A percentile compares a stretch with the other conserved stretches of the same genome.
These are phyloP conservation scores for Parazoanthus swiftii DNA, from an alignment of 92 coral and sea anemone species.

Conservation along the genomic window DNA sequence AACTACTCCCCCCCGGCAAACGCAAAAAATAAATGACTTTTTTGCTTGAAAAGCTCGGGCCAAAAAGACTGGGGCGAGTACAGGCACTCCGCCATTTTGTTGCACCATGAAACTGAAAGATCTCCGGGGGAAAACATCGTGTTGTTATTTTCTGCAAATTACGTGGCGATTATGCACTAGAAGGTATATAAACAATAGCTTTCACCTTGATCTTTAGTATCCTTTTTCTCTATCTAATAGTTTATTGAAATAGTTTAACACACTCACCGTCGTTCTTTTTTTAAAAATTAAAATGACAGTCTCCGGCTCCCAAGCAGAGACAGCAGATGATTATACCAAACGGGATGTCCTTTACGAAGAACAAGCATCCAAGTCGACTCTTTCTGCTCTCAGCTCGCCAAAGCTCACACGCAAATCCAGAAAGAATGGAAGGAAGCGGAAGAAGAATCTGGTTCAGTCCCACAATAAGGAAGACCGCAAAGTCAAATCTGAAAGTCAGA, in stretches of 20 bases:
- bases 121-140: too few species aligned
- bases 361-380: neutral
- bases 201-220: neutral
- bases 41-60: neutral
- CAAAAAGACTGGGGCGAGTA: neutral
- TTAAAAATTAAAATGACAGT: neutral
- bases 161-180: neutral
- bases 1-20: too few species aligned
- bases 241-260: neutral
- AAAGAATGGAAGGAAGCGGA: constrained; percentile 10
- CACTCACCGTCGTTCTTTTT: neutral
- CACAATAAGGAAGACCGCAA: constrained; percentile 4
- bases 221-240: neutral
- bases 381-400: neutral
- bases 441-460: neutral
- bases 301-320: neutral
- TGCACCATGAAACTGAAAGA: constrained; percentile 14
- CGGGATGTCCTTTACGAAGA: neutral
- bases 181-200: constrained; percentile 18
- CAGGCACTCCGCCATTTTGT: neutral
- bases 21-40: too few species aligned
- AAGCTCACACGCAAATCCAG: neutral
- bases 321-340: too few species aligned
- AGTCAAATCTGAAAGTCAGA: neutral
- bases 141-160: constrained; percentile 20